Evolutionary conservation across 2,113 vertebrate species (phyloP), one percentile per base, ranked within the genome.

Genomic region (Aspidoscelis tigris): DNA sequence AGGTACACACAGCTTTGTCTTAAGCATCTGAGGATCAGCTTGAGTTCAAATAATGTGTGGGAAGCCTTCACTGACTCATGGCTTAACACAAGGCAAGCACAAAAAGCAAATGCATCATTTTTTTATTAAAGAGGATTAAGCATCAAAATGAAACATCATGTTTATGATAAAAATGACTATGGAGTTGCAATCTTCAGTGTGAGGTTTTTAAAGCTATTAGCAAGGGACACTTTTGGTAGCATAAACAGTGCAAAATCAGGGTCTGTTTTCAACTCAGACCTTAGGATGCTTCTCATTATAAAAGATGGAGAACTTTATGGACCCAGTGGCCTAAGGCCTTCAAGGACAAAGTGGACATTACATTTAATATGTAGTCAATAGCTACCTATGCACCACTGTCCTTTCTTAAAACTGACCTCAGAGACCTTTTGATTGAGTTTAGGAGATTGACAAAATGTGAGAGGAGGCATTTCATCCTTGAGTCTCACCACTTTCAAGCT

Each of bases 21-120:
- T 88, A 78, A 21, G 75, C 43, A 61, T 44, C 43, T 76, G 41
- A 81, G 8, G 76, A 7, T 43, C 72, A 39, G 41, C 41, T 12
- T 58, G 39, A 87, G 50, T 78, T 89, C 44, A 80, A 70, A 78
- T 66, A 43, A 50, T 33, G 33, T 86, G 75, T 80, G 44, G 83
- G 69, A 78, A 86, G 61, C 20, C 3, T 69, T 58, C 70, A 50
- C 75, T 76, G 83, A 86, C 88, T 20, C 22, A 2, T n/a, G 20
- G 6, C 4, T 70, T 86, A n/a, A 81, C 82, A 39, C 43, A 47
- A 47, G 0, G 1, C 39, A 41, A 58, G 55, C 20, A 73, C 58
- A 80, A 77, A 5, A 76, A 18, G n/a, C 76, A 43, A 53, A 83
- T 69, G 12, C 0, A 10, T 5, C 9, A 66, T 64, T 43, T 77